Evolutionary conservation across 2,888 invertebrate genomes (phyloP).

Genomic region (Diogma glabrata): DNA sequence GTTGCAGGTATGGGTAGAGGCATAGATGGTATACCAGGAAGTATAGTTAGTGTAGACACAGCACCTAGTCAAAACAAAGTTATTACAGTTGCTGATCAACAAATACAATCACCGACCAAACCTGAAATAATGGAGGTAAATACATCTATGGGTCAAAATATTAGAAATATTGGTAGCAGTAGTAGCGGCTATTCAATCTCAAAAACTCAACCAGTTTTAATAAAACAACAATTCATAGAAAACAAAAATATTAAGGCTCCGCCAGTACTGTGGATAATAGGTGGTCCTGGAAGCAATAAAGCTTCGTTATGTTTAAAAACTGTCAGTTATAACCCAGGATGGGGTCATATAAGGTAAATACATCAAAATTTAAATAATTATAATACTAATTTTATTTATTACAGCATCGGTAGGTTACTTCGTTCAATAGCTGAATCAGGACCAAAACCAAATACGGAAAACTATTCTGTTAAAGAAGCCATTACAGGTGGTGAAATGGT

Average conservation of each 20-base stretch:
- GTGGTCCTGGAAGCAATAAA: conserved; percentile 89
- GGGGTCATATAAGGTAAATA: conserved; percentile 58
- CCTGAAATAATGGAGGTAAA: conserved; percentile 10
- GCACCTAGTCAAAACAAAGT: conserved; percentile 40
- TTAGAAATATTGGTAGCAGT: conserved; percentile 24
- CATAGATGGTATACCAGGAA: conserved; percentile 46
- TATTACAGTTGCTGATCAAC: conserved; percentile 24
- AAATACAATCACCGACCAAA: not conserved
- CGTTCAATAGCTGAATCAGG: conserved; percentile 60
- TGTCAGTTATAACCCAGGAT: conserved; percentile 53
- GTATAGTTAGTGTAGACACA: conserved; percentile 49
- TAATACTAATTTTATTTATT: conserved; percentile 1
- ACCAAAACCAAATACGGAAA: conserved; percentile 47
- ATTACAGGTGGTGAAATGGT: conserved; percentile 73
- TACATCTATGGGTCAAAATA: conserved; percentile 18
- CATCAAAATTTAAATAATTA: conserved; percentile 6
- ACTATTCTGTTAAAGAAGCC: conserved; percentile 53
- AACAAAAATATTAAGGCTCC: conserved; percentile 23
- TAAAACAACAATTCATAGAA: conserved; percentile 9
- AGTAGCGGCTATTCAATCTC: conserved; percentile 19
- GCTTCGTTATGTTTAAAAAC: conserved; percentile 65
- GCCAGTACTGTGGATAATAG: conserved; percentile 51
- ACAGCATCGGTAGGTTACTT: conserved; percentile 64
- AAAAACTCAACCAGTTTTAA: conserved; percentile 16
- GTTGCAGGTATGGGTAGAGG: conserved; percentile 46